These are phyloP conservation scores for Chrysomallon squamiferum DNA, from an alignment of 1,140 invertebrate species.

Conservation along the genomic window DNA sequence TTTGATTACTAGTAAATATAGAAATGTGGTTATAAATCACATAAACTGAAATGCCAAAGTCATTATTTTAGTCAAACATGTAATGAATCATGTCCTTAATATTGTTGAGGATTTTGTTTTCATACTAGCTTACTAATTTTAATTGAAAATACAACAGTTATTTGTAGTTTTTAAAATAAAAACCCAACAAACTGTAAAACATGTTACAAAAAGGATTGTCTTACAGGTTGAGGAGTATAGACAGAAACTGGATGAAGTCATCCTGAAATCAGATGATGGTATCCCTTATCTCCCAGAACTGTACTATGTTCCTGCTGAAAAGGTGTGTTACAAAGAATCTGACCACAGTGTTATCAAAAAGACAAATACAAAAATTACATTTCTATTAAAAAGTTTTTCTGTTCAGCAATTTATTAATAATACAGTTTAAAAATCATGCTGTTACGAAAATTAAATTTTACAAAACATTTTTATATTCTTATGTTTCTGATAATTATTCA, in stretches of 20 bases:
- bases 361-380: too few relatives aligned
- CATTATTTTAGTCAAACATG: neutral
- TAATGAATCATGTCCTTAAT: neutral
- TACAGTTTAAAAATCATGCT: neutral
- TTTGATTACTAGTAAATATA: neutral
- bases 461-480: too few relatives aligned
- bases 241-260: conserved; percentile 64
- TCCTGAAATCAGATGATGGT: conserved; percentile 87
- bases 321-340: conserved; percentile 57
- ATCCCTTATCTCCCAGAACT: conserved; percentile 92
- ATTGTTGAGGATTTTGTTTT: too few relatives aligned
- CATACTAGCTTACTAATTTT: too few relatives aligned
- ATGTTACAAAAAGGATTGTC: too few relatives aligned
- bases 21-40: neutral
- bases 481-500: too few relatives aligned
- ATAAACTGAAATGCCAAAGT: neutral
- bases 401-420: neutral
- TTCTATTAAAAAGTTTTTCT: neutral
- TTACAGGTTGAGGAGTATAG: conserved; percentile 60
- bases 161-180: too few relatives aligned
- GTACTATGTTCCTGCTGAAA: conserved; percentile 87
- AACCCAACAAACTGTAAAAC: too few relatives aligned
- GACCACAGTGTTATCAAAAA: neutral
- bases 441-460: too few relatives aligned
- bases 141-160: too few relatives aligned